Conservation (phyloP, 1,140 invertebrate species). For the Camponotus floridanus region DNA sequence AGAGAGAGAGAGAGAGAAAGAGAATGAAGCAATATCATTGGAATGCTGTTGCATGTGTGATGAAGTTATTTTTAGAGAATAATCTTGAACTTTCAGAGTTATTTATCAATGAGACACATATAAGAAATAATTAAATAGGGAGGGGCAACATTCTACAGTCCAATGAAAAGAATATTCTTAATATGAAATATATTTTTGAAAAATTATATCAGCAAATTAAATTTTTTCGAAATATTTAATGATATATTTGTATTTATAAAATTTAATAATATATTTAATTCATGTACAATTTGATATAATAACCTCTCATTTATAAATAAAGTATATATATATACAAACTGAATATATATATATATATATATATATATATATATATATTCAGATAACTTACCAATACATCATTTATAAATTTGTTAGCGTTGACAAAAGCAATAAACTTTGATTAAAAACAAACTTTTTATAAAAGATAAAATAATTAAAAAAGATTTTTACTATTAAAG, state of each 20-base stretch:
- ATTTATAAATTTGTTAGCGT: slow-evolving; percentile 52
- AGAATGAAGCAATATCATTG: slow-evolving; percentile 59
- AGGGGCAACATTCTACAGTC: background rate
- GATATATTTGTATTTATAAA: background rate
- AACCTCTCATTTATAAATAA: background rate
- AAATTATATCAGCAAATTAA: background rate
- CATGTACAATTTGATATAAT: background rate
- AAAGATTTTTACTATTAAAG: background rate
- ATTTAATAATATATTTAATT: background rate
- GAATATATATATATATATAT: too few relatives aligned
- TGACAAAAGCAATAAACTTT: slow-evolving; percentile 25
- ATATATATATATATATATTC: background rate
- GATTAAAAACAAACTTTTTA: slow-evolving; percentile 37
- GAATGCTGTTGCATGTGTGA: slow-evolving; percentile 29
- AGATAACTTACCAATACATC: slow-evolving; percentile 77
- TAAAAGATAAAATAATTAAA: slow-evolving; percentile 33
- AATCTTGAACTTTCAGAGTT: slow-evolving; percentile 68
- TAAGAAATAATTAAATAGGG: slow-evolving; percentile 38
- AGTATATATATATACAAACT: too few relatives aligned
- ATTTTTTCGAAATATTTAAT: slow-evolving; percentile 4
- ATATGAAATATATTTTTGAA: slow-evolving; percentile 23
- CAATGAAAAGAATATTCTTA: background rate
- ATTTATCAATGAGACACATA: slow-evolving; percentile 64
- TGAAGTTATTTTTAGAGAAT: slow-evolving; percentile 74
- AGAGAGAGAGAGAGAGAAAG: background rate